Evolutionary conservation across 2,888 invertebrate genomes (phyloP), one percentile per base, ranked within the genome.

Genomic region (Atethmia centrago): DNA sequence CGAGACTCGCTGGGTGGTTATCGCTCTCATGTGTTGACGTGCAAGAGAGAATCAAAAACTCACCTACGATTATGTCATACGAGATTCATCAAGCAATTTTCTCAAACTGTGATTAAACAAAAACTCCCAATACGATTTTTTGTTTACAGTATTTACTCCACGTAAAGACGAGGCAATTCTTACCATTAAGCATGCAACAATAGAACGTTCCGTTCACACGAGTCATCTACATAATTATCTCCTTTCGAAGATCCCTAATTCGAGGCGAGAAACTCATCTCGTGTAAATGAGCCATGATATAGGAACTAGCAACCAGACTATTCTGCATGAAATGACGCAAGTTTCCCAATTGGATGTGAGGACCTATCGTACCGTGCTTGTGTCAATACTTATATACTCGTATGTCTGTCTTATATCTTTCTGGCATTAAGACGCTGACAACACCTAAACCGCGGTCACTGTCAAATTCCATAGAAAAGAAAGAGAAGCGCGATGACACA

Each of bases 291-390:
- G 14, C 16, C 56, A 5, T 31, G 2, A 55, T 49, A 61, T 51
- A 55, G 74, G 45, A 62, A n/a, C 28, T 12, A 64, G 63, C 51
- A 62, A 31, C 28, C 42, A 61, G 63, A 51, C n/a, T 28, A 64
- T 42, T 70, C 45, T 63, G 58, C 47, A 58, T 55, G 12, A 53
- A 59, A 76, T 80, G 65, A 81, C 58, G 19, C 53, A 76, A 80
- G 74, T 83, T 80, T 70, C 36, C 28, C 63, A 70, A 68, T 80
- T 72, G 45, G 31, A 63, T 78, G 45, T 25, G 36, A 42, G 28
- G 19, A 21, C 36, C 14, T 42, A 61, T 59, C n/a, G 53, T 25
- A 5, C 51, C n/a, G 53, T 25, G 8, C 51, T 63, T 63, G 47
- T 36, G 62, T 67, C 55, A 70, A 56, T 2, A 36, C 36, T 36